Evolutionary conservation across 2,113 vertebrate genomes (phyloP).

Genomic region (Hippocampus barbouri): DNA sequence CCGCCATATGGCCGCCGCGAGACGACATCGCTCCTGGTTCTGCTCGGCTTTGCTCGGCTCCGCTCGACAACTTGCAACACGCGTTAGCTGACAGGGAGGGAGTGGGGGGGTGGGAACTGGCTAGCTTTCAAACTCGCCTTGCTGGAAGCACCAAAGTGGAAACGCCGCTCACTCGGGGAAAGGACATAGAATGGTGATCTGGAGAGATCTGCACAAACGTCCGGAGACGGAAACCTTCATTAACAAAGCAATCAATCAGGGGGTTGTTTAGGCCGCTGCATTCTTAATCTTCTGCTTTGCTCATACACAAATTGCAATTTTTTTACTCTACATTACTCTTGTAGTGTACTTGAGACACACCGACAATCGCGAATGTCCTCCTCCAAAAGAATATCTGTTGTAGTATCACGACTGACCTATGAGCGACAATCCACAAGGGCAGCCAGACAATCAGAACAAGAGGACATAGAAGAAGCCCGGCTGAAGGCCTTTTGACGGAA

Average conservation of each 20-base stretch:
- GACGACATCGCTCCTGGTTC: slow-evolving; percentile 59
- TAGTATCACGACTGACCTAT: too few relatives aligned
- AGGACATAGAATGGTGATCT: slow-evolving; percentile 2
- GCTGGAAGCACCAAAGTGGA: slow-evolving; percentile 16
- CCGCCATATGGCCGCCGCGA: slow-evolving; percentile 68
- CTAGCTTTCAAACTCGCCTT: slow-evolving; percentile 10
- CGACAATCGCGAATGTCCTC: too few relatives aligned
- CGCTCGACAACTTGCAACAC: slow-evolving; percentile 54
- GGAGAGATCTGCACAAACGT: background rate
- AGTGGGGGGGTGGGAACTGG: background rate
- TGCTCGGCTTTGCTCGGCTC: slow-evolving; percentile 56
- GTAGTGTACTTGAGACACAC: too few relatives aligned
- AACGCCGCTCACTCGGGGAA: background rate
- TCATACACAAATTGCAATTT: too few relatives aligned
- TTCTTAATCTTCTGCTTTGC: too few relatives aligned
- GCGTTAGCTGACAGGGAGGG: slow-evolving; percentile 22
- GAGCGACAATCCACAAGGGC: too few relatives aligned
- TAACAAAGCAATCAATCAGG: background rate
- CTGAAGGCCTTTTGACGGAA: too few relatives aligned
- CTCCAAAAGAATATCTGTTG: too few relatives aligned
- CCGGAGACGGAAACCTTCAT: background rate
- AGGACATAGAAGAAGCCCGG: too few relatives aligned
- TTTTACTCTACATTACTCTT: too few relatives aligned
- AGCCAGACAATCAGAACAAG: too few relatives aligned
- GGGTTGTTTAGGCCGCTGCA: background rate